Evolutionary conservation across 64 coral and sea anemone species (phyloP).

Genomic region (Actinia tenebrosa): DNA sequence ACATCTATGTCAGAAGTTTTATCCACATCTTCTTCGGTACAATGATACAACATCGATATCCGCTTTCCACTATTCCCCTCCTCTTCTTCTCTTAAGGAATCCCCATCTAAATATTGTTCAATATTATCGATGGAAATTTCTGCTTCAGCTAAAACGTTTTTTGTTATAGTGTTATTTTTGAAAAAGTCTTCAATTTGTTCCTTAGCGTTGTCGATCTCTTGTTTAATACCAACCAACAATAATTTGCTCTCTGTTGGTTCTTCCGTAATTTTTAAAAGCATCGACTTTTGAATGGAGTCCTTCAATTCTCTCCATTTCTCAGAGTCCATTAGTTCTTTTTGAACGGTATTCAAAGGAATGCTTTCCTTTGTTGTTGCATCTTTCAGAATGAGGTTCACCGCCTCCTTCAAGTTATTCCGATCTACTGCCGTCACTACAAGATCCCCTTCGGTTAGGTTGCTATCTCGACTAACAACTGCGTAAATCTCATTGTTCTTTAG

Average conservation of each 20-base stretch:
- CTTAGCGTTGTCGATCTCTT: constrained; percentile 10
- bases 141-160: not conserved
- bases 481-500: not conserved
- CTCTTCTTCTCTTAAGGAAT: too few relatives aligned
- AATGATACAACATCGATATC: too few relatives aligned
- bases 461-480: not conserved
- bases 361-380: constrained; percentile 18
- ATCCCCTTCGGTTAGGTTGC: constrained; percentile 2
- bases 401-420: constrained; percentile 11
- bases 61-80: too few relatives aligned
- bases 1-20: too few relatives aligned
- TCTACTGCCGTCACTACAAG: constrained; percentile 34
- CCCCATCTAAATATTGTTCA: too few relatives aligned
- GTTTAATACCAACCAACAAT: constrained; percentile 6
- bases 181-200: constrained; percentile 27
- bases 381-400: constrained; percentile 18
- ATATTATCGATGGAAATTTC: not conserved
- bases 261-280: not conserved
- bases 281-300: not conserved
- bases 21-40: too few relatives aligned
- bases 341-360: constrained; percentile 22
- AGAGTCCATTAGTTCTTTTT: not conserved
- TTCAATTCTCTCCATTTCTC: constrained; percentile 37
- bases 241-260: constrained; percentile 26
- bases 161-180: constrained; percentile 33